Evolutionary conservation across 2,113 vertebrate genomes (phyloP).

Genomic region (Phodopus roborovskii): DNA sequence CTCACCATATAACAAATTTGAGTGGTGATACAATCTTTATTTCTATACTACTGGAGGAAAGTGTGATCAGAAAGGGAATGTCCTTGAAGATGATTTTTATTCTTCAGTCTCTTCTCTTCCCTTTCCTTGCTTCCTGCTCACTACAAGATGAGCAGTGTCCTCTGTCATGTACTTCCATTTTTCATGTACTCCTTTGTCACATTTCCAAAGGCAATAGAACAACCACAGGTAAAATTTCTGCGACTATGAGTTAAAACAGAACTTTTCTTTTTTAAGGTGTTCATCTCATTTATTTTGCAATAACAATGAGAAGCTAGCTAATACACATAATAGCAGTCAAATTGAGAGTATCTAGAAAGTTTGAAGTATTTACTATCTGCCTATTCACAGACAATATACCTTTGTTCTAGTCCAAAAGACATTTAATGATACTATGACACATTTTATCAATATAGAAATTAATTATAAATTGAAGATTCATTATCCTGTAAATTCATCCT

Average conservation of each 20-base stretch:
- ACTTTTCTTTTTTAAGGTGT: background rate
- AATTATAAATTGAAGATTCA: conserved; percentile 8
- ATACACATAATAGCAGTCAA: background rate
- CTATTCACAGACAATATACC: background rate
- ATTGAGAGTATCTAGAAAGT: background rate
- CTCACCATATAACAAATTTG: too few relatives aligned
- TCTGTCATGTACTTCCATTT: background rate
- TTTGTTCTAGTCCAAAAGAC: background rate
- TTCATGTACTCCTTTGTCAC: background rate
- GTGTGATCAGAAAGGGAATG: background rate
- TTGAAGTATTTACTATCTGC: background rate
- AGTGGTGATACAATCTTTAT: background rate
- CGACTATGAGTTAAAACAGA: background rate
- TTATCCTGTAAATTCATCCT: background rate
- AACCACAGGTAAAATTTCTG: background rate
- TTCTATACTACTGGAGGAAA: background rate
- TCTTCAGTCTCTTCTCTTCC: background rate
- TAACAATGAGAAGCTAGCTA: background rate
- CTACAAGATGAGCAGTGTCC: background rate
- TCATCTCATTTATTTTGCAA: background rate
- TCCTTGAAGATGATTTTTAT: background rate
- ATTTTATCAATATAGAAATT: background rate
- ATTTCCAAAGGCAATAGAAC: background rate
- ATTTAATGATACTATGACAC: background rate
- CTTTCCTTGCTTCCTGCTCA: too few relatives aligned